Evolutionary conservation across 2,888 invertebrate species (phyloP).

Genomic region (Zhengitettix transpicula): DNA sequence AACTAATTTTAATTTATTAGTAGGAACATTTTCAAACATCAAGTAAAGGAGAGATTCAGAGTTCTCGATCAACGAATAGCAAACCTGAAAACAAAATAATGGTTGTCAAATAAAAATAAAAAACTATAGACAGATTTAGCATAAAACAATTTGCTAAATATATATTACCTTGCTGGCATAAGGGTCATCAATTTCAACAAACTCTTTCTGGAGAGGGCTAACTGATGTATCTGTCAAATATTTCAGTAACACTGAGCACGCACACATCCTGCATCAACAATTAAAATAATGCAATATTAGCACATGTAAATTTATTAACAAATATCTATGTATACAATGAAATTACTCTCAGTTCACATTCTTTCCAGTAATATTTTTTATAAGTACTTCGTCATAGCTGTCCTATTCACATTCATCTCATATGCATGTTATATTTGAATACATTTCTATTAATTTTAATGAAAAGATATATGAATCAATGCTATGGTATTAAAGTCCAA

Average conservation of each 20-base stretch:
- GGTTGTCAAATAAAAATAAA: no score
- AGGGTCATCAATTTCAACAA: conserved; percentile 69
- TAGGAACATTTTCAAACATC: conserved; percentile 57
- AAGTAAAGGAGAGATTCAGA: conserved; percentile 50
- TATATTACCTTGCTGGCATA: conserved; percentile 52
- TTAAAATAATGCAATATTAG: not conserved
- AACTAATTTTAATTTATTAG: conserved; percentile 44
- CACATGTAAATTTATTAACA: not conserved
- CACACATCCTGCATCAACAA: conserved; percentile 34
- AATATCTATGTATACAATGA: no score
- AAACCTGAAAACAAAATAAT: conserved; percentile 33
- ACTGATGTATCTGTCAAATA: conserved; percentile 78
- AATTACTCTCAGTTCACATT: no score
- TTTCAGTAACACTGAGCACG: conserved; percentile 51
- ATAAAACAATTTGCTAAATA: no score
- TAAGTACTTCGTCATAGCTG: no score
- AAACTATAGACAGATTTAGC: no score
- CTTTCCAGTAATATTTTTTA: no score
- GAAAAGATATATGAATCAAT: no score
- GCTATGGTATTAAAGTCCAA: no score
- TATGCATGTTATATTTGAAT: no score
- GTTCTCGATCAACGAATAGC: conserved; percentile 54
- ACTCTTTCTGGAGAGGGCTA: conserved; percentile 64
- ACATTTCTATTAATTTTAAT: no score
- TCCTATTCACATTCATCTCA: no score